phyloP scores from a whole-genome alignment of 2,797 vertebrate genomes.

The Parauchenoglanis punctatus region DNA sequence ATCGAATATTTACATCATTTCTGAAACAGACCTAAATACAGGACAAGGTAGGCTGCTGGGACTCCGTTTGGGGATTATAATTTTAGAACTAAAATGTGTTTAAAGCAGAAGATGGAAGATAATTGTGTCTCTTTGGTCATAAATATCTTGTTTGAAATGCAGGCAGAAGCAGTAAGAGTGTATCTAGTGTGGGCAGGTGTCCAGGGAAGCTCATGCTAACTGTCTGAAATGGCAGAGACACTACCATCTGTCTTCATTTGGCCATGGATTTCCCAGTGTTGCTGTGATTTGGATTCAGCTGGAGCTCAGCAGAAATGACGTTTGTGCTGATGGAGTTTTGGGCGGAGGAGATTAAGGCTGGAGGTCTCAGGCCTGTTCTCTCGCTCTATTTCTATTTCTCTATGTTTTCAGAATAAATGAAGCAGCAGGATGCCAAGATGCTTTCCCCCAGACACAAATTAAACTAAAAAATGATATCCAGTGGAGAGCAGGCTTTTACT shows the following conservation, averaged over 20 bases:
- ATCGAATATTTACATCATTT: background rate
- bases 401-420: conserved; percentile 27
- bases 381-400: background rate
- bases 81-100: conserved; percentile 15
- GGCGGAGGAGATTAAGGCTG: conserved; percentile 34
- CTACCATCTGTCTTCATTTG: conserved; percentile 52
- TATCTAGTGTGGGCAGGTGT: conserved; percentile 38
- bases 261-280: conserved; percentile 37
- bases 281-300: conserved; percentile 28
- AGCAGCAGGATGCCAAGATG: background rate
- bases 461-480: conserved; percentile 31
- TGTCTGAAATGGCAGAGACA: conserved; percentile 50
- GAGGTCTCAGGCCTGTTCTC: conserved; percentile 27
- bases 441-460: conserved; percentile 32
- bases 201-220: conserved; percentile 48
- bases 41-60: background rate
- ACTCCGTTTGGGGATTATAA: background rate
- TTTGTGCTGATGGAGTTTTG: conserved; percentile 30
- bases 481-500: conserved; percentile 10
- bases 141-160: conserved; percentile 9
- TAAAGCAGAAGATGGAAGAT: conserved; percentile 1
- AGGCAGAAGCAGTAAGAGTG: conserved; percentile 20
- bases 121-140: conserved; percentile 26
- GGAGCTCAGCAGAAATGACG: conserved; percentile 34
- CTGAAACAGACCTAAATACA: conserved; percentile 5